Percentiles rank a stretch among this genome's conserved stretches.
phyloP scores from a whole-genome alignment of 2,797 vertebrate genomes.

The Chaunax sp. region DNA sequence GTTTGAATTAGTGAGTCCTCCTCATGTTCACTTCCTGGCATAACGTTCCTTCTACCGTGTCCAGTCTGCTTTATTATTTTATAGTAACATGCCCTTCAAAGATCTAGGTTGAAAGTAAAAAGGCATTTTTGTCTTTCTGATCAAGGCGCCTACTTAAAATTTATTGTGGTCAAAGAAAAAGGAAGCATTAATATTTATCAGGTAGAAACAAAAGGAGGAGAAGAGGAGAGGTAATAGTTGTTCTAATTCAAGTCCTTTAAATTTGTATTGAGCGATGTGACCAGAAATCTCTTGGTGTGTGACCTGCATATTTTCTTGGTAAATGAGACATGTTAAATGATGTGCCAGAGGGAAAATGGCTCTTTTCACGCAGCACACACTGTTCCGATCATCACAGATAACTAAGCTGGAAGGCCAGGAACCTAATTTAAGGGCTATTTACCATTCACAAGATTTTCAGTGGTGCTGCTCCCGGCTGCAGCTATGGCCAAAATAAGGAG shows the following conservation, averaged over 20 bases:
- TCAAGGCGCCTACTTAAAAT: constrained; percentile 69
- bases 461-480: constrained; percentile 55
- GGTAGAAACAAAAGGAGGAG: constrained; percentile 55
- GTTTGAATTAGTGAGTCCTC: constrained; percentile 7
- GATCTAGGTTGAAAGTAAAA: constrained; percentile 62
- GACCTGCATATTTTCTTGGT: constrained; percentile 78
- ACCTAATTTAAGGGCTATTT: constrained; percentile 81
- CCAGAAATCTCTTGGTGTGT: constrained; percentile 72
- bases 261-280: constrained; percentile 75
- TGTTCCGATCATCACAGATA: constrained; percentile 80
- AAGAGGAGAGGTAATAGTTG: constrained; percentile 60
- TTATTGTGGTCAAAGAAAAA: constrained; percentile 68
- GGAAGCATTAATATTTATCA: constrained; percentile 78
- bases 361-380: constrained; percentile 78
- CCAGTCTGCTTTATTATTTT: constrained; percentile 43
- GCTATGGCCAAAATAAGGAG: constrained; percentile 28
- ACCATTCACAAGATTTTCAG: constrained; percentile 71
- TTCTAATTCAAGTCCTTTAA: constrained; percentile 78
- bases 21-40: constrained; percentile 17
- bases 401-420: constrained; percentile 73
- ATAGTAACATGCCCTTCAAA: constrained; percentile 57
- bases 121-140: constrained; percentile 25
- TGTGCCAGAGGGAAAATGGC: constrained; percentile 74
- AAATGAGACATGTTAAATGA: constrained; percentile 83
- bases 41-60: constrained; percentile 30